Conservation (phyloP, 2,888 invertebrate species). For the Lasioglossum morio region DNA sequence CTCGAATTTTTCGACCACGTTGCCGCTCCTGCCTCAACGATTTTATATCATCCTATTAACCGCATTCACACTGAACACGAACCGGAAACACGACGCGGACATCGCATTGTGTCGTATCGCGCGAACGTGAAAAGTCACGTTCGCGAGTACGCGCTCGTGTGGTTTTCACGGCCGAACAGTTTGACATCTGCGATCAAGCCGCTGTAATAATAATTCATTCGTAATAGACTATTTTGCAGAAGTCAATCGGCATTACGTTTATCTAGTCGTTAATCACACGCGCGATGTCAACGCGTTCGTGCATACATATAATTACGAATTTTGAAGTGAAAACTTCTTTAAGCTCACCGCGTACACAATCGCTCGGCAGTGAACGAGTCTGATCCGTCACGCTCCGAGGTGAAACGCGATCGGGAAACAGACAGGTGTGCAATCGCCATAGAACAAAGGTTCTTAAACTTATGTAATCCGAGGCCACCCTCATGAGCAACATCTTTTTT, state of each 20-base stretch:
- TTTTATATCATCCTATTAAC: slow-evolving; percentile 30
- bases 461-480: no score
- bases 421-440: no score
- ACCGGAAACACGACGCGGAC: slow-evolving; percentile 16
- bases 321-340: no score
- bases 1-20: neutral
- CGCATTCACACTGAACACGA: slow-evolving; percentile 14
- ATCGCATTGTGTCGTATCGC: slow-evolving; percentile 45
- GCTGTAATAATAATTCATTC: slow-evolving; percentile 50
- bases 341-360: no score
- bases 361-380: no score
- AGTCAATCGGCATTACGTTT: neutral
- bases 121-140: slow-evolving; percentile 35
- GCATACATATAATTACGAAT: no score
- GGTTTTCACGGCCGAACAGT: slow-evolving; percentile 27
- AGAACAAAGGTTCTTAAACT: no score
- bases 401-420: no score
- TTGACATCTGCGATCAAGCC: slow-evolving; percentile 32
- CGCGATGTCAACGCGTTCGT: neutral
- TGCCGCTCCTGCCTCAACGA: neutral
- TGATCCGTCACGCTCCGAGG: no score
- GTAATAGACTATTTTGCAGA: slow-evolving; percentile 39
- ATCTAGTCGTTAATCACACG: neutral
- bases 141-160: neutral
- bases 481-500: no score